Conservation (phyloP, 2,797 vertebrate genomes). For the Anguilla megastoma region DNA sequence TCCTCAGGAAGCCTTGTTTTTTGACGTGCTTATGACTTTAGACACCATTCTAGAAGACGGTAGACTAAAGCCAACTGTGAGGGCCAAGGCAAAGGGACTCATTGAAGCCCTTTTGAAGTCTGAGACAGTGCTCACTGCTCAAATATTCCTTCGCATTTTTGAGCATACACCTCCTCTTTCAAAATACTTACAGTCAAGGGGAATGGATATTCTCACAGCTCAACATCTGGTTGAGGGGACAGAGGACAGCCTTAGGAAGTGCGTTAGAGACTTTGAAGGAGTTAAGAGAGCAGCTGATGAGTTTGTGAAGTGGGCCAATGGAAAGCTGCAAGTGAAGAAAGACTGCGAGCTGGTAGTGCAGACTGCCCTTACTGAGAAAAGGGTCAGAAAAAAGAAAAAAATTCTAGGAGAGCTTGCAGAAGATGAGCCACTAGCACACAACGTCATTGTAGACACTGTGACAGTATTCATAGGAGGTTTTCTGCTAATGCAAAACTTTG, state of each 20-base stretch:
- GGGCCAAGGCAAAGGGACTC: conserved; percentile 29
- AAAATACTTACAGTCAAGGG: conserved; percentile 39
- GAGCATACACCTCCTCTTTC: conserved; percentile 37
- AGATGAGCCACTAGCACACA: conserved; percentile 4
- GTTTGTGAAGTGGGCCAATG: conserved; percentile 18
- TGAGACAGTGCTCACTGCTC: conserved; percentile 31
- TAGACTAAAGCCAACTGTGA: conserved; percentile 19
- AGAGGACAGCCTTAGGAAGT: conserved; percentile 32
- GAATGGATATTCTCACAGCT: conserved; percentile 36
- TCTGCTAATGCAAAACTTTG: conserved; percentile 22
- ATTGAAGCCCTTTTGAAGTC: conserved; percentile 30
- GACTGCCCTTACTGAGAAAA: too few species aligned
- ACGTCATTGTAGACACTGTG: neutral
- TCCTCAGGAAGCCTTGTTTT: conserved; percentile 32
- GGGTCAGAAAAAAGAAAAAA: too few species aligned
- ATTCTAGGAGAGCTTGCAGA: too few species aligned
- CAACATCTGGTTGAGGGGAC: conserved; percentile 37
- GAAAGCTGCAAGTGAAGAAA: neutral
- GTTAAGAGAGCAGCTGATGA: conserved; percentile 31
- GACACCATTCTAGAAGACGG: neutral
- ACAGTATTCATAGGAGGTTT: conserved; percentile 24
- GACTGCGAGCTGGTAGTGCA: too few species aligned
- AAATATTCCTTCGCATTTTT: conserved; percentile 25
- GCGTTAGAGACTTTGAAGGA: conserved; percentile 31
- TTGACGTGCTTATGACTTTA: conserved; percentile 34